Evolutionary conservation across 1,140 invertebrate genomes (phyloP).

Genomic region (Samia ricini): DNA sequence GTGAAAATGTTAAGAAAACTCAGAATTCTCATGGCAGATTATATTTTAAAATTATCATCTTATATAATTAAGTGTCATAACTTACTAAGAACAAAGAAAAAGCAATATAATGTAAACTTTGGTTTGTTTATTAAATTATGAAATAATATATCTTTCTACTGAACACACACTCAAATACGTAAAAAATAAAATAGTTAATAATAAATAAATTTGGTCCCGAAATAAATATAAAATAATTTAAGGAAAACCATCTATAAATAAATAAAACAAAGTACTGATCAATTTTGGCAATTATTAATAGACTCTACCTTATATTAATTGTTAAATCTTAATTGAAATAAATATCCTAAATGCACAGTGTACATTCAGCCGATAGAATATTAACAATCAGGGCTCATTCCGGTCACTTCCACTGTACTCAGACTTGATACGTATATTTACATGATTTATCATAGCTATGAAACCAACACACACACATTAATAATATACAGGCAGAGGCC

Average conservation of each 20-base stretch:
- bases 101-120: conserved; percentile 70
- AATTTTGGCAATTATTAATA: conserved; percentile 75
- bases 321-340: conserved; percentile 68
- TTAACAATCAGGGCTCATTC: conserved; percentile 38
- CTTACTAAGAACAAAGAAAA: conserved; percentile 55
- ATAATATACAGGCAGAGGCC: conserved; percentile 55
- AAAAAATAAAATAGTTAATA: conserved; percentile 63
- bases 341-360: conserved; percentile 60
- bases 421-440: conserved; percentile 57
- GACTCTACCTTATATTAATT: conserved; percentile 65
- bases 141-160: conserved; percentile 69
- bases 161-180: conserved; percentile 70
- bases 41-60: conserved; percentile 35
- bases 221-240: conserved; percentile 73
- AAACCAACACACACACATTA: conserved; percentile 57
- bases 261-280: conserved; percentile 64
- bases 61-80: conserved; percentile 34
- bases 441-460: conserved; percentile 41
- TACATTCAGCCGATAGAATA: conserved; percentile 44
- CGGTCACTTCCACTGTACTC: conserved; percentile 40
- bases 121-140: conserved; percentile 74
- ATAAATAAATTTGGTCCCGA: conserved; percentile 77
- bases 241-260: conserved; percentile 64
- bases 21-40: conserved; percentile 40
- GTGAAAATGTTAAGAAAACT: conserved; percentile 24